These are phyloP conservation scores for Argynnis bischoffii DNA, from an alignment of 2,888 invertebrate species.

Conservation along the genomic window DNA sequence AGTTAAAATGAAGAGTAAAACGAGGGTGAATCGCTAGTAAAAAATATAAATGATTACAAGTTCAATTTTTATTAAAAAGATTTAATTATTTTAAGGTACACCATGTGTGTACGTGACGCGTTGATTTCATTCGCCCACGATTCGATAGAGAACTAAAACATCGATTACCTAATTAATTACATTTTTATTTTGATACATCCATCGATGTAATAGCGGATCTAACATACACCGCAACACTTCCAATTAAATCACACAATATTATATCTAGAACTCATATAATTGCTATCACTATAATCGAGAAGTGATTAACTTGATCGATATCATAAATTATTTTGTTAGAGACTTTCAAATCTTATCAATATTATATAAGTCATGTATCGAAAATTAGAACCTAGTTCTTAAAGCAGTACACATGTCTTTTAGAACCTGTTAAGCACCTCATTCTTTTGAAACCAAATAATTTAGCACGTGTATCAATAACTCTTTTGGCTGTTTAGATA, in stretches of 20 bases:
- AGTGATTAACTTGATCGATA: constrained; percentile 24
- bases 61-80: too few relatives aligned
- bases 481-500: background rate
- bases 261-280: constrained; percentile 15
- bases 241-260: constrained; percentile 28
- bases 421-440: constrained; percentile 2
- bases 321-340: constrained; percentile 25
- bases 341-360: constrained; percentile 15
- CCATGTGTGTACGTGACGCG: constrained; percentile 25
- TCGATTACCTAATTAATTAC: constrained; percentile 55
- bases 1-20: too few relatives aligned
- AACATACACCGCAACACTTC: constrained; percentile 32
- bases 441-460: background rate
- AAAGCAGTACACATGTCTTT: background rate
- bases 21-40: too few relatives aligned
- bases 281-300: constrained; percentile 5
- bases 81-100: background rate
- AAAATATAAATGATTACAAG: too few relatives aligned
- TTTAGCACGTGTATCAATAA: background rate
- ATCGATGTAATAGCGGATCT: constrained; percentile 35
- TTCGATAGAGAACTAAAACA: constrained; percentile 46
- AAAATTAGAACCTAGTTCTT: background rate
- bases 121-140: constrained; percentile 47
- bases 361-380: constrained; percentile 21
- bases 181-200: constrained; percentile 46